Percentiles rank a stretch among this genome's conserved stretches.
phyloP scores from a whole-genome alignment of 2,113 vertebrate species.

The Ctenomys sociabilis region DNA sequence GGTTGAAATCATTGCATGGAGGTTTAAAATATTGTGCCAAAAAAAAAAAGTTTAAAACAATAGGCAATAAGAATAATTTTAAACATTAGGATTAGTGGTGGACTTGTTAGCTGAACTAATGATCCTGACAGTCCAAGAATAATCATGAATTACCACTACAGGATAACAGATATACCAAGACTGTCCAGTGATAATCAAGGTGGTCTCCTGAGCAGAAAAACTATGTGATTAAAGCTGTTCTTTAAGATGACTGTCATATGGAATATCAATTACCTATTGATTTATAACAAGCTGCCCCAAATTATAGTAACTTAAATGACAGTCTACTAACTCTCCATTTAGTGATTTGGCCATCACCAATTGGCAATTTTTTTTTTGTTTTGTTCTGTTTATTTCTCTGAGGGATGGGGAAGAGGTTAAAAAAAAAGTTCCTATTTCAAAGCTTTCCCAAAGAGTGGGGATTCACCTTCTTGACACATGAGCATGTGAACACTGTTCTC shows the following conservation, averaged over 20 bases:
- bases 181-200: background rate
- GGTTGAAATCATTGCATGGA: background rate
- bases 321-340: background rate
- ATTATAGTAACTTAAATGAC: background rate
- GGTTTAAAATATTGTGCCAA: background rate
- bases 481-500: too few species aligned
- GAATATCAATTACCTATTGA: background rate
- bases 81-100: background rate
- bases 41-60: constrained; percentile 16
- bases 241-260: background rate
- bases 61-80: background rate
- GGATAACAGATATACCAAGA: background rate
- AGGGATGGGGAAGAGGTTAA: too few species aligned
- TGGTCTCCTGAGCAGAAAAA: background rate
- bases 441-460: too few species aligned
- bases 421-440: too few species aligned
- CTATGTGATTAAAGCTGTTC: background rate
- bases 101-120: background rate
- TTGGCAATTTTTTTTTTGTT: too few species aligned
- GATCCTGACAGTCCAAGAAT: background rate
- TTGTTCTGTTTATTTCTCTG: too few species aligned
- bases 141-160: background rate
- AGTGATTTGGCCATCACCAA: background rate
- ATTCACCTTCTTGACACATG: too few species aligned
- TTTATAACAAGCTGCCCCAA: background rate